Evolutionary conservation across 2,113 vertebrate genomes (phyloP), one percentile per base, ranked within the genome.

Genomic region (Machaerirhynchus nigripectus): DNA sequence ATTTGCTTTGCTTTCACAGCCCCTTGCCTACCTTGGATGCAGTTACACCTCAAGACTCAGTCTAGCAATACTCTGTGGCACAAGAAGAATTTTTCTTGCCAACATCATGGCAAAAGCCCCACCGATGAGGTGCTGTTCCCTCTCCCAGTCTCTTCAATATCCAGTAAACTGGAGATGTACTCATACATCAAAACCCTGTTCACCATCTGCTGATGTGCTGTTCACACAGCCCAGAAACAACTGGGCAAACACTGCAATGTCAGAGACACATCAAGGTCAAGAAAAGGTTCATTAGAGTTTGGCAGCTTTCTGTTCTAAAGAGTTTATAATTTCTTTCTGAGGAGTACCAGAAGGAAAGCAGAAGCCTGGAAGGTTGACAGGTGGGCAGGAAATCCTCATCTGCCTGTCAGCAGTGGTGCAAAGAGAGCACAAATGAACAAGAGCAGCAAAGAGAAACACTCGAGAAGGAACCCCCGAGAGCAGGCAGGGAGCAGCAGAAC

Each of bases 91-190:
- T 57, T 47, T 50, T 61, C 31, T 8, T 9, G 40, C 49, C 52
- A 84, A 11, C 40, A 31, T 8, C 11, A 49, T 19, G 33, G 82
- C 40, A 78, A 57, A 83, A 88, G 23, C 14, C 33, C 35, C 50
- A 33, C 5, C 0, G 0, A 28, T 0, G 2, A 87, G 49, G 30
- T 52, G 22, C 11, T 31, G n/a, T 8, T 87, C n/a, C 52, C 49
- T 40, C 26, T 57, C 46, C 46, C 47, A 26, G 15, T 30, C 67
- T 76, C 64, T 86, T 53, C 63, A 50, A 8, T 13, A 22, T 49
- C 21, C 57, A 42, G 19, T 57, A 40, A 78, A 71, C 22, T 26
- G 11, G 26, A 83, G 40, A 64, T 0, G 1, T 13, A 31, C 9
- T 11, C 30, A 47, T 4, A 10, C 47, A 67, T 18, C 28, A 49